These are phyloP conservation scores for Cygnus olor DNA, from an alignment of 2,797 vertebrate species.

Conservation along the genomic window DNA sequence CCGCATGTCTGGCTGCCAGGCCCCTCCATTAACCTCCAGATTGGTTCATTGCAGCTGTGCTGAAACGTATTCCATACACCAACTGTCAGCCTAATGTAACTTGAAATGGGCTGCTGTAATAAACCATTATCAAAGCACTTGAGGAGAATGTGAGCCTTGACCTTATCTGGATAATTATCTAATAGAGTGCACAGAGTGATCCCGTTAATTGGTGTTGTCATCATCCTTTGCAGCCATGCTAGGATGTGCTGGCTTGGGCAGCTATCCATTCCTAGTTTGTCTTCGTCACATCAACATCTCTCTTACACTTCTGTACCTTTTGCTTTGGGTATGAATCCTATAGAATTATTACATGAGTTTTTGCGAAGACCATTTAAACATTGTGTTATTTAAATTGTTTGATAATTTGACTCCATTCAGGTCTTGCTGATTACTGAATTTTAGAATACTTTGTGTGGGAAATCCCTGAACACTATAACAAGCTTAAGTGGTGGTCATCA, in stretches of 20 bases:
- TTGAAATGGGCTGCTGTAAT: constrained; percentile 64
- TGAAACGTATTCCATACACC: constrained; percentile 51
- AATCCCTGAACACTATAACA: neutral
- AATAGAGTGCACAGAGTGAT: constrained; percentile 45
- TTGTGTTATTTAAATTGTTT: neutral
- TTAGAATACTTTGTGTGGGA: neutral
- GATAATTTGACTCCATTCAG: neutral
- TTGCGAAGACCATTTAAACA: neutral
- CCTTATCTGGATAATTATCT: constrained; percentile 71
- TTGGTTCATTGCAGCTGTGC: constrained; percentile 22
- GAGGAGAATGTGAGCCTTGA: constrained; percentile 66
- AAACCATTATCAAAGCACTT: constrained; percentile 65
- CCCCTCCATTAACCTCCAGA: constrained; percentile 28
- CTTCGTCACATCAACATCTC: neutral
- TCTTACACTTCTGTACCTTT: neutral
- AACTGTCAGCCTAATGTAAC: constrained; percentile 58
- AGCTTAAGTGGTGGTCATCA: neutral
- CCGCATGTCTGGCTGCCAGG: neutral
- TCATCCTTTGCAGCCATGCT: constrained; percentile 14
- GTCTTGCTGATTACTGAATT: neutral
- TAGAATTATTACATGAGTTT: neutral
- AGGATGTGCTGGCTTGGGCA: neutral
- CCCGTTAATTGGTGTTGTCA: constrained; percentile 61
- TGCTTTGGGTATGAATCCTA: neutral
- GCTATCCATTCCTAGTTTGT: neutral